Percentiles rank a stretch among this genome's conserved stretches.
Evolutionary conservation across 2,888 invertebrate species (phyloP).

Genomic region (Gandaritis pyraliata): DNA sequence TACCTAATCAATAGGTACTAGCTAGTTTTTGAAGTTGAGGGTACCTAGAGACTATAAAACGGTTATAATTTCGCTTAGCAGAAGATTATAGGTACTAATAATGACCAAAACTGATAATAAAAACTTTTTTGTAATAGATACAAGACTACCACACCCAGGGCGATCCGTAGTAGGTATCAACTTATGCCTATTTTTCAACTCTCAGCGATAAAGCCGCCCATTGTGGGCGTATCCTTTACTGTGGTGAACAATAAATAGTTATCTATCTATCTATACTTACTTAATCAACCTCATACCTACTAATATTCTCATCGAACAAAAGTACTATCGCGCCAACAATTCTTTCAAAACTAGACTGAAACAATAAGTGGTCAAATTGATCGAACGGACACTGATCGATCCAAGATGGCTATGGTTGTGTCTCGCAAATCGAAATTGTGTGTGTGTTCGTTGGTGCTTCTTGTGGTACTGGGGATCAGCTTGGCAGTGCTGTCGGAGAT

Average conservation of each 20-base stretch:
- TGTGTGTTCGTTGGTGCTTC: conserved; percentile 58
- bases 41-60: no score
- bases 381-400: conserved; percentile 22
- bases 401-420: conserved; percentile 75
- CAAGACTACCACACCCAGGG: no score
- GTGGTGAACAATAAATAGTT: no score
- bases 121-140: no score
- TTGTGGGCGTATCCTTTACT: no score
- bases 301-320: not conserved
- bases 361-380: conserved; percentile 28
- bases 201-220: no score
- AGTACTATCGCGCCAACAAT: conserved; percentile 14
- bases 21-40: not conserved
- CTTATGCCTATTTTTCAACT: no score
- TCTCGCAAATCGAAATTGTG: conserved; percentile 69
- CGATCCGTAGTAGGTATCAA: no score
- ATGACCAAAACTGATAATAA: no score
- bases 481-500: conserved; percentile 68
- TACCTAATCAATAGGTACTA: not conserved
- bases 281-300: not conserved
- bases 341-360: conserved; percentile 23
- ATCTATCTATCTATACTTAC: no score
- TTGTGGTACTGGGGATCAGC: conserved; percentile 63
- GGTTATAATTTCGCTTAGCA: no score
- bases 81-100: no score